Base-by-base conservation (phyloP, 1,140 invertebrate genomes). In the Listronotus bonariensis region DNA sequence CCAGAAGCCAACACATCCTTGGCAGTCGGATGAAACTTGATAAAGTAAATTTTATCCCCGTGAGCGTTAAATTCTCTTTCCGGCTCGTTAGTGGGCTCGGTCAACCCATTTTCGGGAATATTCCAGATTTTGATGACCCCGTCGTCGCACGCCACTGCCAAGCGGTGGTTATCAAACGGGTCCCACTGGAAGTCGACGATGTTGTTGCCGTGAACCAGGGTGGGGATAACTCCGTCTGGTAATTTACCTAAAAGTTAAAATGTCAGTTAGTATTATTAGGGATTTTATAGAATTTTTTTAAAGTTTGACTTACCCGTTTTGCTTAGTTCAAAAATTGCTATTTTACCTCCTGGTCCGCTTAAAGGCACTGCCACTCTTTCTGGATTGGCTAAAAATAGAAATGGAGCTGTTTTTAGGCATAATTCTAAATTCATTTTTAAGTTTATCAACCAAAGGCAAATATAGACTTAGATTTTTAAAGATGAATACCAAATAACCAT, bases 171-270 rank as follows among this genome's bases (percentile, higher is more conserved):
- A 79, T 93, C 83, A 77, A 96, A 97, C 2, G 95, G 95, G 84
- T 98, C 93, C 91, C 92, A 97, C 49, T 88, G 85, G 80, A 96
- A 97, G 80, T 98, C 95, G 84, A 93, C 91, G 6, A 96, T 87
- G 67, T 89, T 92, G 60, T 87, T 88, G 20, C 92, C 89, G 78
- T 96, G 92, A 14, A 97, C 88, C 63, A 98, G 80, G n/a, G 90
- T 87, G 20, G 92, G 92, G 71, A 91, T 87, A 0, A 92, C 90
- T 63, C 91, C 87, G 78, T 95, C 91, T 0, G 91, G 85, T 32
- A 95, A 80, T 67, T 87, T 83, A 0, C 92, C 61, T 64, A 9
- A 26, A 26, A 26, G 20, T 26, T 26, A 26, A 26, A 26, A 26
- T 26, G 20, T 26, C 5, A 26, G 7, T 12, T 53, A 53, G 14